Conservation (phyloP, 2,113 vertebrate species). For the Hemichromis elongatus region DNA sequence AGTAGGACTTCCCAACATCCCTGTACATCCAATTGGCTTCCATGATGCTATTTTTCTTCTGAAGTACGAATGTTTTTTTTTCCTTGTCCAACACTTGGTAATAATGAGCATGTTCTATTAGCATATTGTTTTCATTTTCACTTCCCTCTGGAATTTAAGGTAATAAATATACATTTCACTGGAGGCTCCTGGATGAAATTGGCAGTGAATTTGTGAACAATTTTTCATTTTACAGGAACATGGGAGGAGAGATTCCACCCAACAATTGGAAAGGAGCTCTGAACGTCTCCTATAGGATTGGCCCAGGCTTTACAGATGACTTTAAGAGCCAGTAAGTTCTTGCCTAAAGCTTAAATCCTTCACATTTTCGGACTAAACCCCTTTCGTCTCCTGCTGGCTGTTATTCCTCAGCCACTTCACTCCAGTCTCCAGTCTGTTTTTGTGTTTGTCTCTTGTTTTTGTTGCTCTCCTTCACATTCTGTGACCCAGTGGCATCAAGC, state of each 20-base stretch:
- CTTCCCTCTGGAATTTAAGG: neutral
- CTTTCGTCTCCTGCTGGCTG: neutral
- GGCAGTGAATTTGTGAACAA: neutral
- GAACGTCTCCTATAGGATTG: conserved; percentile 83
- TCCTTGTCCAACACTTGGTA: neutral
- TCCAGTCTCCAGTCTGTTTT: neutral
- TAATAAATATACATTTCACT: neutral
- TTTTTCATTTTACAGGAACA: conserved; percentile 71
- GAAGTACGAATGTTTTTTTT: conserved; percentile 56
- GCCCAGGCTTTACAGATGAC: conserved; percentile 81
- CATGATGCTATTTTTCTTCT: conserved; percentile 83
- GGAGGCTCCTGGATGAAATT: neutral
- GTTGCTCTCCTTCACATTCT: neutral
- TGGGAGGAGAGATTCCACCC: conserved; percentile 81
- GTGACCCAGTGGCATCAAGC: conserved; percentile 34
- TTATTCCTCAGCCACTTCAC: neutral
- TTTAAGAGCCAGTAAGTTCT: conserved; percentile 73
- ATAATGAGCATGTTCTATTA: neutral
- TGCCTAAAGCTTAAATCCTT: neutral
- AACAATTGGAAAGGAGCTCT: conserved; percentile 87
- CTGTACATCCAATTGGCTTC: conserved; percentile 93
- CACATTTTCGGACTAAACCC: neutral
- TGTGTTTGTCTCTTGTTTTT: neutral
- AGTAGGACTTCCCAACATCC: conserved; percentile 88
- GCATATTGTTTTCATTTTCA: neutral